Base-by-base conservation (phyloP, 2,888 invertebrate species). In the Lordiphosa andalusiaca region DNA sequence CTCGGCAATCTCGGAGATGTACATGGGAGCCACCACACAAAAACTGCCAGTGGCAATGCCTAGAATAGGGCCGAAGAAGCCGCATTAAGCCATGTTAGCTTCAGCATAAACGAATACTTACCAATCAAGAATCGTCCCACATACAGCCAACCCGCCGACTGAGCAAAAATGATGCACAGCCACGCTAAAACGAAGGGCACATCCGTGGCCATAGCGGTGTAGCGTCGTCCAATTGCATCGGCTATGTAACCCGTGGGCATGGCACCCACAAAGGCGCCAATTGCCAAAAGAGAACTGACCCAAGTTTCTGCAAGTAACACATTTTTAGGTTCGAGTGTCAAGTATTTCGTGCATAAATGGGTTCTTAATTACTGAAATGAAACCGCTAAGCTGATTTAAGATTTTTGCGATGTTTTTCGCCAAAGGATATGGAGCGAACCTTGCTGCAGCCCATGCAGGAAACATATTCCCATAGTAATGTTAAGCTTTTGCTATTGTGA, bases 1-100 rank as follows among this genome's bases (percentile, higher is more conserved):
- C 84, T 96, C 95, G 0, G 96, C 94, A 21, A 96, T 95, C 90
- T 98, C 98, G 0, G 94, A 94, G 13, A 97, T 93, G 88, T 97
- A 98, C 91, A 96, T 95, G 0, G 97, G 96, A 0, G 94, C 94
- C 4, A 94, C 92, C 1, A 97, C 95, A 85, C 95, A 95, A 38
- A 93, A 92, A 0, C 94, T 94, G 37, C 95, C 95, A 73, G 93
- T 86, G 70, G 90, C 78, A 40, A 89, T 73, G 58, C 89, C 89
- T 89, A 21, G 12, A n/a, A 6, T 13, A 4, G 6, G 5, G 25
- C 1, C 5, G 5, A 39, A 10, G 9, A 12, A 21, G 5, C 3
- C 13, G 5, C 13, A 6, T 7, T 6, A 9, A 19, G 6, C 6
- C 1, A 1, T 4, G n/a, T 1, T n/a, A 33, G 21, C 12, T 1